Base-by-base conservation (phyloP, 2,797 vertebrate species). In the Arrhamphus sclerolepis region DNA sequence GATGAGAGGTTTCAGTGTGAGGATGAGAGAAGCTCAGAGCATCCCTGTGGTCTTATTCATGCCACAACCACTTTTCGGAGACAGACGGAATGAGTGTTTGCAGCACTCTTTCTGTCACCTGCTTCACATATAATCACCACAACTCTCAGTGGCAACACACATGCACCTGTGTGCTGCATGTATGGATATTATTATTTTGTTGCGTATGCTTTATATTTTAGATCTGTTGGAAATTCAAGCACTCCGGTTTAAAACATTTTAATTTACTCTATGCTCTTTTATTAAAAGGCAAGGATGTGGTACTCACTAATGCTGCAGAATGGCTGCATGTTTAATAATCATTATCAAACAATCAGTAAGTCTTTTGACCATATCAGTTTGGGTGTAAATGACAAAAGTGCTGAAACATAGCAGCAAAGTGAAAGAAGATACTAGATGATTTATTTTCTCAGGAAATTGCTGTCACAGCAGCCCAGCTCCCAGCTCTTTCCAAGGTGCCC, bases 361-460 rank as follows among this genome's bases (percentile, higher is more conserved):
- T 67, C 66, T 73, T 63, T 48, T 41, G 64, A 70, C 80, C 64
- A 50, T 73, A 74, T 62, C 57, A 11, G 41, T 41, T 58, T 63
- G 50, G 68, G 69, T 58, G 2, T 69, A 81, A 77, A 74, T 77
- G 75, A 80, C 62, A 64, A 50, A 63, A 61, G 41, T 58, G 72
- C 77, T 78, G 80, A 82, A 72, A 85, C 70, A 69, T 19, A 76
- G 66, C 66, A 61, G 66, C 38, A 39, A 62, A 62, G 48, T 57
- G 68, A 58, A 72, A 55, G 59, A 56, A 62, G 56, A 34, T 47
- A 63, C 42, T 21, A 48, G 77, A 73, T 89, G 87, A 92, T 92
- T 89, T 88, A 90, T 92, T 87, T 87, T 55, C 77, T 26, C 66
- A 76, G 79, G 85, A 89, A 90, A 84, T 82, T 40, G 78, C 86